Base-by-base conservation (phyloP, 1,140 invertebrate genomes). In the Papilio machaon region DNA sequence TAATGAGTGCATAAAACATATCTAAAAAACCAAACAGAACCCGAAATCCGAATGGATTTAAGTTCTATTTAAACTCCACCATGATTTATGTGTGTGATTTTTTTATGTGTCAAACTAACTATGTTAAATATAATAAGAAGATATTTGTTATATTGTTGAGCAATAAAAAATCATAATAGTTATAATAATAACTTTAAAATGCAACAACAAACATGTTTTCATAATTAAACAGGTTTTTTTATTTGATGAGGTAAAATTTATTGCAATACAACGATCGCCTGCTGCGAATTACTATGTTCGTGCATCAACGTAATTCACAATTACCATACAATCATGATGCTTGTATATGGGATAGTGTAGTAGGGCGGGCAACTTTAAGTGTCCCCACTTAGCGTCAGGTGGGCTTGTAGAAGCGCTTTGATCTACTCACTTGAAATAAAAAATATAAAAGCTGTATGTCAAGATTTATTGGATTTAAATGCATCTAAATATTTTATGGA, bases 281-380 rank as follows among this genome's bases (percentile, higher is more conserved):
- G 60, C 30, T 70, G 64, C 30, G 30, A 70, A 70, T 64, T 30
- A 64, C 60, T 64, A 64, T 64, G 60, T 64, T 64, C 30, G 30
- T 70, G 23, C 64, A 70, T 70, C 64, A 70, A 70, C 30, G 30
- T 70, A 35, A 70, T 70, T 70, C 30, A 70, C 64, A 70, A 35
- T 70, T 70, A 70, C 64, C 64, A 70, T 70, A 70, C 60, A 64
- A 64, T 64, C 1, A 30, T 64, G 60, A 64, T 64, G 10, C 60
- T 30, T 70, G 23, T 70, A 70, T 38, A 38, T 70, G 64, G 64
- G 64, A 70, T 30, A 35, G 64, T 70, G 13, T 70, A 54, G 52
- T 15, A 70, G 64, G 64, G 64, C 64, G 64, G 30, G 30, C 11
- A 64, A 64, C 60, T 70, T 38, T 35, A 70, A 70, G 64, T 70